These are phyloP conservation scores for Ophion slaviceki DNA, from an alignment of 2,888 invertebrate species.

Conservation along the genomic window DNA sequence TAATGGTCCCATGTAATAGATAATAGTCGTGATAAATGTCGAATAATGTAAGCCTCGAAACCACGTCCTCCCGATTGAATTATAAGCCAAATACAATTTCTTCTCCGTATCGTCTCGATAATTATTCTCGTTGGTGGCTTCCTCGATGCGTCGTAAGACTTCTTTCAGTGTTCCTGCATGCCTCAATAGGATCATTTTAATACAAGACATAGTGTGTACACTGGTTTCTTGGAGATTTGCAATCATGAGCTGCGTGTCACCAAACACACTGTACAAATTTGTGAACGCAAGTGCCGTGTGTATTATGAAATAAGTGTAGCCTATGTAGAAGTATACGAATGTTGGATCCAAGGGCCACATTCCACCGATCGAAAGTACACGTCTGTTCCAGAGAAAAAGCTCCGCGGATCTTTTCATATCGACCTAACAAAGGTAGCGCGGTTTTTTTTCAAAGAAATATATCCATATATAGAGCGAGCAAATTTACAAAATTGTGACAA, in stretches of 20 bases:
- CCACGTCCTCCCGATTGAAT: not conserved
- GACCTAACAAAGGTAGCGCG: not conserved
- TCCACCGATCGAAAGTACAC: slow-evolving; percentile 9
- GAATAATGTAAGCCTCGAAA: slow-evolving; percentile 7
- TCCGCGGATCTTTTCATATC: slow-evolving; percentile 30
- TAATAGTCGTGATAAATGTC: not conserved
- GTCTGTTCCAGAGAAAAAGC: slow-evolving; percentile 27
- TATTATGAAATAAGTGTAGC: not conserved
- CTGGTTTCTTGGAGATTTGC: not conserved
- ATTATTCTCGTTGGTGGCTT: not conserved
- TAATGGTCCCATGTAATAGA: slow-evolving; percentile 3
- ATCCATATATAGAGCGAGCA: slow-evolving; percentile 4
- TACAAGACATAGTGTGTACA: not conserved
- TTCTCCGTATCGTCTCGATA: slow-evolving; percentile 2
- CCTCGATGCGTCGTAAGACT: not conserved
- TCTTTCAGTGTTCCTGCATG: not conserved
- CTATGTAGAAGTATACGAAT: slow-evolving; percentile 15
- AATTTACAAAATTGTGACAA: not conserved
- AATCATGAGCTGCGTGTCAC: not conserved
- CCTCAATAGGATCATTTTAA: not conserved
- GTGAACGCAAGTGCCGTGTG: not conserved
- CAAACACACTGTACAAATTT: slow-evolving; percentile 9
- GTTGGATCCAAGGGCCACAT: slow-evolving; percentile 11
- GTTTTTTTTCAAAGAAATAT: not conserved
- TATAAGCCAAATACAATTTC: slow-evolving; percentile 29